Base-by-base conservation (phyloP, 2,113 vertebrate genomes). In the Callospermophilus lateralis region DNA sequence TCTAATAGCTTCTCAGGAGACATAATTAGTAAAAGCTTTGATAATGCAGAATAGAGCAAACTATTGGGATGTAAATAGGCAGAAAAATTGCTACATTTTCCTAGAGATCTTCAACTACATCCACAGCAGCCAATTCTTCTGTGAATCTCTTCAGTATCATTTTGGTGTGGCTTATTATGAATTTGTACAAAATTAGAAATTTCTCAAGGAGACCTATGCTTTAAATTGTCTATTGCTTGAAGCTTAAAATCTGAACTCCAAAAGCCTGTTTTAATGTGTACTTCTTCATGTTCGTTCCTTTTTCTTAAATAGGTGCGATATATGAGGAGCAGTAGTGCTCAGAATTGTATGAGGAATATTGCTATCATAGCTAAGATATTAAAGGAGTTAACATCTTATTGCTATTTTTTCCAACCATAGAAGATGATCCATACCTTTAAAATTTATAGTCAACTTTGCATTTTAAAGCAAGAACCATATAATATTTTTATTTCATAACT, bases 21-120 rank as follows among this genome's bases (percentile, higher is more conserved):
- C 12, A 32, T 73, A 77, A 96, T 95, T 97, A 95, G 80, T 22
- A 91, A 91, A 96, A 83, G n/a, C 61, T 93, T 45, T 74, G 63
- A 92, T 73, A 11, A 84, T 81, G 39, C 4, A 70, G 32, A 89
- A 8, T 37, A 48, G 73, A 83, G 85, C 61, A 95, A 53, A 79
- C 16, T 55, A 88, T 11, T 34, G 30, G 30, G 24, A 90, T 86
- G 19, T 79, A 73, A 86, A 28, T 22, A 81, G 28, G 24, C 17
- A 65, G 34, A 51, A 77, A 67, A 58, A 74, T 32, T 34, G 26
- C 3, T 74, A 16, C 10, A 1, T 63, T 95, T 89, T 77, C 39
- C 26, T 53, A 70, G 51, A 86, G 34, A 58, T 67, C 45, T 92
- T 93, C 12, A 80, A n/a, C 11, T 85, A 7, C 4, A 34, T 85